A percentile compares a stretch with the other conserved stretches of the same genome.
phyloP scores from a whole-genome alignment of 2,113 vertebrate genomes.

The Prunella himalayana region DNA sequence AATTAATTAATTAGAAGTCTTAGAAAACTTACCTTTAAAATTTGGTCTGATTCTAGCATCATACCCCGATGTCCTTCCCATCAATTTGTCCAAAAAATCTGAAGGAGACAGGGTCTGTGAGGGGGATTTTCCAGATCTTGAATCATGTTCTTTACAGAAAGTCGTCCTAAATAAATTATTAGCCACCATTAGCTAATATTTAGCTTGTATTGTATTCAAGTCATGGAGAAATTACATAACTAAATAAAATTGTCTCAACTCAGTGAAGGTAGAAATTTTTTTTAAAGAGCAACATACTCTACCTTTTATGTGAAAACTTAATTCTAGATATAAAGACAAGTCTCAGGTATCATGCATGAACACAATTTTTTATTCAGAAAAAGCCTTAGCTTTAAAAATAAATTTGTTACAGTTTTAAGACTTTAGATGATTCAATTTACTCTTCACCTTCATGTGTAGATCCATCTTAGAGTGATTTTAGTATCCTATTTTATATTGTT shows the following conservation, averaged over 20 bases:
- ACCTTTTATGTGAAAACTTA: background rate
- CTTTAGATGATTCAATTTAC: background rate
- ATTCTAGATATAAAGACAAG: background rate
- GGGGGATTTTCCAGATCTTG: conserved; percentile 85
- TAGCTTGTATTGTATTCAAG: background rate
- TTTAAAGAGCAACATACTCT: background rate
- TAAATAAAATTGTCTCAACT: background rate
- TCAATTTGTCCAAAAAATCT: conserved; percentile 98
- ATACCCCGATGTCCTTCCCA: conserved; percentile 97
- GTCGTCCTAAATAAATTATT: conserved; percentile 80
- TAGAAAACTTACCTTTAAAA: conserved; percentile 91
- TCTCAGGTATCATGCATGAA: background rate
- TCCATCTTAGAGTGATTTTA: background rate
- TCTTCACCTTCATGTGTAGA: background rate
- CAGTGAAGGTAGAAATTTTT: background rate
- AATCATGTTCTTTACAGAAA: conserved; percentile 93
- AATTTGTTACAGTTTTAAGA: background rate
- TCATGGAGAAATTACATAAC: background rate
- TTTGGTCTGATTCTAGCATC: conserved; percentile 97
- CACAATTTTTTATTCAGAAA: background rate
- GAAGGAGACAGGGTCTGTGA: conserved; percentile 92
- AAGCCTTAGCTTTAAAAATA: background rate
- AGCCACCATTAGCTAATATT: conserved; percentile 60
- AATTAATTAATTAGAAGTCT: background rate
- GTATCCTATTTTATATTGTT: background rate